A percentile compares a stretch with the other conserved stretches of the same genome.
phyloP scores from a whole-genome alignment of 2,888 invertebrate species.

The Hypolimnas misippus region DNA sequence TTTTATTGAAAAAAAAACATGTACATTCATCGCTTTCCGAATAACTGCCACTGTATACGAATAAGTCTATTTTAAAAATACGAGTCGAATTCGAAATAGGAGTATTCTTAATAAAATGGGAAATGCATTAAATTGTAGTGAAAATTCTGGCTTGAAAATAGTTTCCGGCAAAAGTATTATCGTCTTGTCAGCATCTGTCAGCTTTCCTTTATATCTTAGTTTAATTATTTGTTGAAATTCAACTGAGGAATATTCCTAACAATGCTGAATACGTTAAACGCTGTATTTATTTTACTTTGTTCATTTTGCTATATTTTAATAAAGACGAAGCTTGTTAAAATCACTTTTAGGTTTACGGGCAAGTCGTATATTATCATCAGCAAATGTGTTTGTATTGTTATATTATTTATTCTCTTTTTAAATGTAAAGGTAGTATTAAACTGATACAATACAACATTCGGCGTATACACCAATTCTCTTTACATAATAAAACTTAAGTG shows the following conservation, averaged over 20 bases:
- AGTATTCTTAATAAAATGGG: background rate
- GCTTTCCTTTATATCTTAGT: slow-evolving; percentile 29
- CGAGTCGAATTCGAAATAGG: background rate
- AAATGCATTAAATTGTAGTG: slow-evolving; percentile 7
- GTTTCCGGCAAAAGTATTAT: slow-evolving; percentile 19
- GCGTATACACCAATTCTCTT: no score
- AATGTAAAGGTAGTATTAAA: no score
- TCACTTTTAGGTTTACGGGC: no score
- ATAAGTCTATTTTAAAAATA: background rate
- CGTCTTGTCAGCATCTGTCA: slow-evolving; percentile 30
- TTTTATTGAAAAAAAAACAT: no score
- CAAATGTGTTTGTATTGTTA: no score
- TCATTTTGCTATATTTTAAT: background rate
- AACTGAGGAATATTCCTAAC: slow-evolving; percentile 2
- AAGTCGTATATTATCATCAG: no score
- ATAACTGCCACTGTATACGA: background rate
- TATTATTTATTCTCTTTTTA: no score
- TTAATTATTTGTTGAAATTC: slow-evolving; percentile 23
- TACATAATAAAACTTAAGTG: no score
- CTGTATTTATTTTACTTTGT: background rate
- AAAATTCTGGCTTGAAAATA: slow-evolving; percentile 18
- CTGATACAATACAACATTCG: no score
- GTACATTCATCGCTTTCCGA: no score
- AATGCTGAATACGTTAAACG: slow-evolving; percentile 7
- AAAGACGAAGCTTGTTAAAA: background rate